These are phyloP conservation scores for Buphagus erythrorhynchus DNA, from an alignment of 2,797 vertebrate genomes.

Conservation along the genomic window DNA sequence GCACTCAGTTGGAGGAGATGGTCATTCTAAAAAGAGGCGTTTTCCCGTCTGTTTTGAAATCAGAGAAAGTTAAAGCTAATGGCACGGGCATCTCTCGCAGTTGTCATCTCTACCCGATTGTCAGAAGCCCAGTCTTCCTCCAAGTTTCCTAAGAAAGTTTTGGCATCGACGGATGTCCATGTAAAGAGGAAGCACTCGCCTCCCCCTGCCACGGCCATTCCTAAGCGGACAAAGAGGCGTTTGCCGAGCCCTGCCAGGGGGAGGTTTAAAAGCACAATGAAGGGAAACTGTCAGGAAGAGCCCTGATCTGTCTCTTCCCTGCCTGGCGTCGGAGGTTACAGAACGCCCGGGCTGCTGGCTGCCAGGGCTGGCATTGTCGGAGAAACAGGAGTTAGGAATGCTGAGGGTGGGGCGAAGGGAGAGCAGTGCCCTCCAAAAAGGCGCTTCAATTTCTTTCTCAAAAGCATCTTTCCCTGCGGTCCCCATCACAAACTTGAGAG, in stretches of 20 bases:
- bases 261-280: background rate
- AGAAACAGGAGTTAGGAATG: background rate
- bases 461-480: background rate
- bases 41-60: background rate
- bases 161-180: background rate
- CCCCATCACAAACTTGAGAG: background rate
- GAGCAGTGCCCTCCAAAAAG: background rate
- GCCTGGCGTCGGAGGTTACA: background rate
- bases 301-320: background rate
- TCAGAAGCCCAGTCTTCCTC: background rate
- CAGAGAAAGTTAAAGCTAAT: background rate
- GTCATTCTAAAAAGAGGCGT: background rate
- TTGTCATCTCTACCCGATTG: background rate
- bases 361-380: background rate
- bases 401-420: background rate
- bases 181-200: background rate
- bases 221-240: background rate
- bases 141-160: constrained; percentile 13
- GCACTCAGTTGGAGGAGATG: background rate
- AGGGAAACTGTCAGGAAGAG: background rate
- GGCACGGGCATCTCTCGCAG: background rate
- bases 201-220: background rate
- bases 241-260: background rate
- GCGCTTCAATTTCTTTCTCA: background rate
- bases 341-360: background rate